Percentiles rank a stretch among this genome's conserved stretches.
phyloP scores from a whole-genome alignment of 2,797 vertebrate genomes.

The Pachyuromys duprasi region DNA sequence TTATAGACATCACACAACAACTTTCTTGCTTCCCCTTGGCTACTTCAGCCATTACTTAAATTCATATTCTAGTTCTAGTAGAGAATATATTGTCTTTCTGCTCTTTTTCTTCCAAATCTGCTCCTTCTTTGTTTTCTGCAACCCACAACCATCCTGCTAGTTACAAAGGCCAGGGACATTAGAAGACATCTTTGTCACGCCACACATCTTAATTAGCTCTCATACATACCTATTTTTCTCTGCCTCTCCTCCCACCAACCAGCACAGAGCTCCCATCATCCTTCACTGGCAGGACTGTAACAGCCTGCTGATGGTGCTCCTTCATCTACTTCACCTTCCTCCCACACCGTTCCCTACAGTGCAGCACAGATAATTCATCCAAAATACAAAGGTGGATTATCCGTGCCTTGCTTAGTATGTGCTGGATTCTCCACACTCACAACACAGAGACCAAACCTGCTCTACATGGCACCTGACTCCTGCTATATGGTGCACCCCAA shows the following conservation, averaged over 20 bases:
- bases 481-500: background rate
- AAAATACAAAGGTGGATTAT: background rate
- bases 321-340: rapidly evolving
- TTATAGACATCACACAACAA: background rate
- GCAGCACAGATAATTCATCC: background rate
- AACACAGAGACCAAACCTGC: background rate
- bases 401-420: background rate
- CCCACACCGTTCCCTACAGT: background rate
- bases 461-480: background rate
- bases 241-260: background rate
- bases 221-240: background rate
- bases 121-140: background rate
- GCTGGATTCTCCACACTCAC: background rate
- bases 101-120: background rate
- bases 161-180: background rate
- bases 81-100: background rate
- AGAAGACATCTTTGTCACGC: background rate
- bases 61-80: background rate
- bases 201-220: background rate
- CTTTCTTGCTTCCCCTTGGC: background rate
- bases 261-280: background rate
- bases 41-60: background rate
- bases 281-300: background rate
- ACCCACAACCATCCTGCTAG: background rate
- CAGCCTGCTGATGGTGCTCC: background rate